Base-by-base conservation (phyloP, 2,113 vertebrate genomes). In the Asarcornis scutulata region DNA sequence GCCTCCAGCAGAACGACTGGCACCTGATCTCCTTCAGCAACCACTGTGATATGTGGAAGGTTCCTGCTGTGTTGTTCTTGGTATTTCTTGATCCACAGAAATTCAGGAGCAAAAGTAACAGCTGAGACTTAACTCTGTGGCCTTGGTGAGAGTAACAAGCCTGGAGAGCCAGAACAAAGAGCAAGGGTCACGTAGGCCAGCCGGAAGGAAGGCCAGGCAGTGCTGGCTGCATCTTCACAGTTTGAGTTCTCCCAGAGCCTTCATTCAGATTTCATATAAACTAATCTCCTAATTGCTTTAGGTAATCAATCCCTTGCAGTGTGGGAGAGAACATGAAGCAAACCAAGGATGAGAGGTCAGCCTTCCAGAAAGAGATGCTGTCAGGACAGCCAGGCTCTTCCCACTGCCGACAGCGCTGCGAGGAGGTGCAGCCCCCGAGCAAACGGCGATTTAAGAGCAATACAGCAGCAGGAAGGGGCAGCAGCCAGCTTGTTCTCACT, bases 41-140 rank as follows among this genome's bases (percentile, higher is more conserved):
- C 50, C 60, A 9, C 0, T 50, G 7, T 3, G 32, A 26, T 38
- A 55, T 1, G 0, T 13, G 20, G n/a, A 17, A 63, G 46, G 36
- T 56, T 31, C 55, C 32, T 59, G 62, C 32, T 59, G 56, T 7
- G 12, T 32, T 87, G 42, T 25, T 77, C 59, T 50, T 38, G 32
- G 34, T n/a, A 91, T 75, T 64, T 42, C 42, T 87, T 68, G 13
- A 60, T 64, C 34, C 55, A 55, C 27, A 73, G 76, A 73, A 53
- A 59, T 11, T 6, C 12, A n/a, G 2, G 1, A 74, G 11, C 23
- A 50, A 52, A 60, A 76, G 44, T 11, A 44, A 36, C 42, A 32
- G 25, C 53, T 13, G 58, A 80, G 64, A 52, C 17, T 36, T 34
- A 85, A 58, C 5, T 8, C 14, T 31, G 6, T 8, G 26, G 23